A percentile compares a stretch with the other conserved stretches of the same genome.
phyloP scores from a whole-genome alignment of 2,888 invertebrate species.

The Lypha dubia region DNA sequence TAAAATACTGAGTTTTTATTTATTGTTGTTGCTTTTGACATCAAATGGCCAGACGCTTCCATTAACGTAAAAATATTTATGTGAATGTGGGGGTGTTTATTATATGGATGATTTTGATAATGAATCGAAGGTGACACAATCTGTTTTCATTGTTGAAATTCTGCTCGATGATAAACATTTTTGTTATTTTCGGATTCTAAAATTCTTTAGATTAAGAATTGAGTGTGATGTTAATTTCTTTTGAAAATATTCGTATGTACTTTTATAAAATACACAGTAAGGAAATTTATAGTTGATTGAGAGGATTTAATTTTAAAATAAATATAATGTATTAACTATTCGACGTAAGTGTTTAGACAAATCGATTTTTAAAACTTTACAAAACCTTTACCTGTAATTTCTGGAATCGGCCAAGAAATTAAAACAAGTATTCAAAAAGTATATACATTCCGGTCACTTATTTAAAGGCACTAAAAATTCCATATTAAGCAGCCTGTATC shows the following conservation, averaged over 20 bases:
- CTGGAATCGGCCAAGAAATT: too few species aligned
- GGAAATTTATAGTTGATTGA: background rate
- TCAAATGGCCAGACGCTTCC: constrained; percentile 52
- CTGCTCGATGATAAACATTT: constrained; percentile 60
- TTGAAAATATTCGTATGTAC: too few species aligned
- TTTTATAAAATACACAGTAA: constrained; percentile 33
- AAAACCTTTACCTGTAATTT: too few species aligned
- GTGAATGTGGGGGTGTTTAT: constrained; percentile 26
- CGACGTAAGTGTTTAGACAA: background rate
- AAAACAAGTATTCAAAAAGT: too few species aligned
- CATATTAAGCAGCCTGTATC: too few species aligned
- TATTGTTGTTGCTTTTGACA: constrained; percentile 38
- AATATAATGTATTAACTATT: too few species aligned
- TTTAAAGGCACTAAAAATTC: too few species aligned
- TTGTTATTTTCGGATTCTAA: background rate
- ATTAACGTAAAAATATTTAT: constrained; percentile 48
- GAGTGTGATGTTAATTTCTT: constrained; percentile 14
- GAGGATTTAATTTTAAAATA: too few species aligned
- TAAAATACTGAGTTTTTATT: constrained; percentile 14
- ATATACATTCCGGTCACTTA: too few species aligned
- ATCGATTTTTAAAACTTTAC: background rate
- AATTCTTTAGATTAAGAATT: background rate
- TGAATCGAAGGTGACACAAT: constrained; percentile 70
- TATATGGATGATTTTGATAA: constrained; percentile 57
- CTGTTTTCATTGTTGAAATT: constrained; percentile 57